Evolutionary conservation across 2,113 vertebrate genomes (phyloP).

Genomic region (Myiozetetes cayanensis): DNA sequence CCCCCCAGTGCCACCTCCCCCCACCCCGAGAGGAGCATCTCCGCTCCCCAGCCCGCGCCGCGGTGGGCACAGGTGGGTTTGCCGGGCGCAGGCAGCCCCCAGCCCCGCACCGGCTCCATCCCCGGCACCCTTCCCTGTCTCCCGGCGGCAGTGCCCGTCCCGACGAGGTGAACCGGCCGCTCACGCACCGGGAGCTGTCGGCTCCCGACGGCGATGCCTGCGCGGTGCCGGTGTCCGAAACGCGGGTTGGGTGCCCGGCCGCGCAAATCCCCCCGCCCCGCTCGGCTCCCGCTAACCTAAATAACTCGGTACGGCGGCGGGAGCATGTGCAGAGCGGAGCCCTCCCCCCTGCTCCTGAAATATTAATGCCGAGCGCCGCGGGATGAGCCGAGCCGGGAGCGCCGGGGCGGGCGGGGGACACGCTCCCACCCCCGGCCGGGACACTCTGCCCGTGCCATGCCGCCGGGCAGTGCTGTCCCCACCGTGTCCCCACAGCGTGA

Average conservation of each 20-base stretch:
- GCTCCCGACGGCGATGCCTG: background rate
- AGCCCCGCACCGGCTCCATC: background rate
- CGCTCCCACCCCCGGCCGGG: background rate
- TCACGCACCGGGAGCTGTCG: background rate
- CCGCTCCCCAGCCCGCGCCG: background rate
- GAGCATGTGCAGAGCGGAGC: slow-evolving; percentile 8
- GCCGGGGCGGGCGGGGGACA: background rate
- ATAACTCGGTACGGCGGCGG: background rate
- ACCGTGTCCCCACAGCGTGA: background rate
- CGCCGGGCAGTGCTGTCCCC: background rate
- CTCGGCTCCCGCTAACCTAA: slow-evolving; percentile 16
- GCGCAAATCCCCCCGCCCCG: background rate
- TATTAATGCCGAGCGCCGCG: background rate
- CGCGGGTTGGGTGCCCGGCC: background rate
- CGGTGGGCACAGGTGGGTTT: background rate
- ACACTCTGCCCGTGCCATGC: background rate
- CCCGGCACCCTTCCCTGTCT: background rate
- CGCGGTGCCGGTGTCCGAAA: background rate
- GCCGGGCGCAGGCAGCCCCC: background rate
- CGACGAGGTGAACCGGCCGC: background rate
- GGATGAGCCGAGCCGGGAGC: background rate
- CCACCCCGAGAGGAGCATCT: background rate
- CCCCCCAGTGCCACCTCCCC: background rate
- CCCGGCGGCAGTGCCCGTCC: background rate
- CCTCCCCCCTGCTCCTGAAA: slow-evolving; percentile 9